Evolutionary conservation across 2,888 invertebrate genomes (phyloP).

Genomic region (Sinelater perroti): DNA sequence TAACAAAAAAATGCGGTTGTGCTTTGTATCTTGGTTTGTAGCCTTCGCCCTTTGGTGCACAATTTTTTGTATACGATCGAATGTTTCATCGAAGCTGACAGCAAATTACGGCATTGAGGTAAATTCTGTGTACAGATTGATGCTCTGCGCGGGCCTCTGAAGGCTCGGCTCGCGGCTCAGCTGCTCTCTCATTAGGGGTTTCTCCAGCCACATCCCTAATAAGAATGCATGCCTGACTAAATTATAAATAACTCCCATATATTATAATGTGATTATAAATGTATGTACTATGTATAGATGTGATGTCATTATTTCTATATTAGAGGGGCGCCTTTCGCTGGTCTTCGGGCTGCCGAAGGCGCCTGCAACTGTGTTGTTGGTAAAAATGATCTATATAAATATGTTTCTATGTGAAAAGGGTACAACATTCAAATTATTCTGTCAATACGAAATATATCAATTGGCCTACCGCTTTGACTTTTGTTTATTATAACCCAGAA

Average conservation of each 20-base stretch:
- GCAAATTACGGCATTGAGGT: conserved; percentile 14
- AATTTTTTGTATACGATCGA: conserved; percentile 22
- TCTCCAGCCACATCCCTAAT: conserved; percentile 80
- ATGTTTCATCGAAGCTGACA: conserved; percentile 32
- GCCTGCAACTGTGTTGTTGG: conserved; percentile 17
- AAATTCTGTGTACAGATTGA: conserved; percentile 32
- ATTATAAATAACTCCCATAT: conserved; percentile 36
- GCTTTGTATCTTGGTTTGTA: not conserved
- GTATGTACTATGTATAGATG: conserved; percentile 55
- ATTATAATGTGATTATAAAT: conserved; percentile 56
- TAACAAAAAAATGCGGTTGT: conserved; percentile 25
- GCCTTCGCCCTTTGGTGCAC: not conserved
- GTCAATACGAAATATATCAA: conserved; percentile 63
- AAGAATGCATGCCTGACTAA: conserved; percentile 60
- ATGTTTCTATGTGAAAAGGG: conserved; percentile 60
- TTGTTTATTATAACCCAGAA: conserved; percentile 5
- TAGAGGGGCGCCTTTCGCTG: conserved; percentile 20
- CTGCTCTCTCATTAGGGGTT: conserved; percentile 74
- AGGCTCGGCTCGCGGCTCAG: conserved; percentile 45
- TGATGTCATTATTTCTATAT: conserved; percentile 40
- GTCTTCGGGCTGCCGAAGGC: conserved; percentile 15
- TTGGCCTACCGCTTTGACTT: conserved; percentile 55
- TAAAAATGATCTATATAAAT: conserved; percentile 32
- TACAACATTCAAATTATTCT: conserved; percentile 61
- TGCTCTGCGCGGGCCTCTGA: conserved; percentile 11